Evolutionary conservation across 2,797 vertebrate genomes (phyloP).

Genomic region (Melanogrammus aeglefinus): DNA sequence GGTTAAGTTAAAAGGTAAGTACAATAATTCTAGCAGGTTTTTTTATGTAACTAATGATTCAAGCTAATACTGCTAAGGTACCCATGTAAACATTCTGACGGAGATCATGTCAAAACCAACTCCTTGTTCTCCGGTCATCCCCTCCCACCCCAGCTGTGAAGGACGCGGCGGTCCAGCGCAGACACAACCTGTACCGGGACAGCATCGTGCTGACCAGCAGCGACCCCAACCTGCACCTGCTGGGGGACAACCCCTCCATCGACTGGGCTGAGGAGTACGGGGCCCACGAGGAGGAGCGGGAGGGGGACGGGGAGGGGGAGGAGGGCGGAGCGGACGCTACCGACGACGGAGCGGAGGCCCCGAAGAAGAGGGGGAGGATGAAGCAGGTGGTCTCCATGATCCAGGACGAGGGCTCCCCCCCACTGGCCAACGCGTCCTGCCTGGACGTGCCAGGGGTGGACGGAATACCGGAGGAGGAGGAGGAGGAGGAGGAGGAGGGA

Average conservation of each 20-base stretch:
- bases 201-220: constrained; percentile 92
- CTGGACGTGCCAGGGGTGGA: constrained; percentile 60
- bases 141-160: constrained; percentile 80
- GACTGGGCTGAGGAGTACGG: constrained; percentile 82
- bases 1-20: background rate
- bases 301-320: constrained; percentile 2
- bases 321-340: constrained; percentile 7
- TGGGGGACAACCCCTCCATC: constrained; percentile 80
- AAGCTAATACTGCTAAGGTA: background rate
- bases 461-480: constrained; percentile 34
- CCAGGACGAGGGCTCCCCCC: constrained; percentile 66
- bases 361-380: constrained; percentile 76
- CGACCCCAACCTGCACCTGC: constrained; percentile 88
- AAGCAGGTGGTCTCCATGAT: constrained; percentile 93
- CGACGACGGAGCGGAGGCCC: constrained; percentile 19
- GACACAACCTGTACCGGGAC: constrained; percentile 93
- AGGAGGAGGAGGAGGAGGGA: constrained; percentile 42
- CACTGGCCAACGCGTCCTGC: constrained; percentile 57
- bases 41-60: background rate
- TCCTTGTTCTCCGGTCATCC: background rate
- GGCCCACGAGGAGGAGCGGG: constrained; percentile 18
- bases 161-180: constrained; percentile 90
- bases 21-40: background rate
- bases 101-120: background rate
- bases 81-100: background rate